These are phyloP conservation scores for Catostomus latipinnis DNA, from an alignment of 2,797 vertebrate species.

Conservation along the genomic window DNA sequence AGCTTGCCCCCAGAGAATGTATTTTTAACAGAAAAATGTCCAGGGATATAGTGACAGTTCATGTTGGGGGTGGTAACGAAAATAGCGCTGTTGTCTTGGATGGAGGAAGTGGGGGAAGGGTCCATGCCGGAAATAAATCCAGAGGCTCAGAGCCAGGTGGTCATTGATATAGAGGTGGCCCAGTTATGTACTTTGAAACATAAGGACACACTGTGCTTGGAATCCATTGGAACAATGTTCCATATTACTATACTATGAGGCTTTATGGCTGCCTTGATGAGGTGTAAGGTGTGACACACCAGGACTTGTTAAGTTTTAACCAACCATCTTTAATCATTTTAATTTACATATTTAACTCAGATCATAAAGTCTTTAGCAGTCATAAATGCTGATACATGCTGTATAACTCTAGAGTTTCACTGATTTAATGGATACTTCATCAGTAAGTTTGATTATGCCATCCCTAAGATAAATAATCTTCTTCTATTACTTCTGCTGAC, in stretches of 20 bases:
- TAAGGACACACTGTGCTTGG: slow-evolving; percentile 17
- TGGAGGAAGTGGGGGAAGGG: slow-evolving; percentile 24
- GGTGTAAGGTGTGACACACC: neutral
- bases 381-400: neutral
- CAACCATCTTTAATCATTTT: slow-evolving; percentile 9
- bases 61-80: slow-evolving; percentile 12
- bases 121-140: neutral
- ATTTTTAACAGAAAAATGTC: slow-evolving; percentile 14
- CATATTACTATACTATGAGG: neutral
- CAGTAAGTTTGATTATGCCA: neutral
- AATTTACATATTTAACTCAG: neutral
- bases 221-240: neutral
- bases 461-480: neutral
- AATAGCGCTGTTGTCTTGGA: slow-evolving; percentile 36
- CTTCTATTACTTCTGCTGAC: neutral
- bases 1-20: no score
- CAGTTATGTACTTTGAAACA: slow-evolving; percentile 11
- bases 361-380: neutral
- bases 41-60: neutral
- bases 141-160: slow-evolving; percentile 40
- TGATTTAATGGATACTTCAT: neutral
- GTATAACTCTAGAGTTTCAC: neutral
- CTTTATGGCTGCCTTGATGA: neutral
- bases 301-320: neutral
- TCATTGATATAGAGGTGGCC: slow-evolving; percentile 38